These are phyloP conservation scores for Venustaconcha ellipsiformis DNA, from an alignment of 1,140 invertebrate species.

Conservation along the genomic window DNA sequence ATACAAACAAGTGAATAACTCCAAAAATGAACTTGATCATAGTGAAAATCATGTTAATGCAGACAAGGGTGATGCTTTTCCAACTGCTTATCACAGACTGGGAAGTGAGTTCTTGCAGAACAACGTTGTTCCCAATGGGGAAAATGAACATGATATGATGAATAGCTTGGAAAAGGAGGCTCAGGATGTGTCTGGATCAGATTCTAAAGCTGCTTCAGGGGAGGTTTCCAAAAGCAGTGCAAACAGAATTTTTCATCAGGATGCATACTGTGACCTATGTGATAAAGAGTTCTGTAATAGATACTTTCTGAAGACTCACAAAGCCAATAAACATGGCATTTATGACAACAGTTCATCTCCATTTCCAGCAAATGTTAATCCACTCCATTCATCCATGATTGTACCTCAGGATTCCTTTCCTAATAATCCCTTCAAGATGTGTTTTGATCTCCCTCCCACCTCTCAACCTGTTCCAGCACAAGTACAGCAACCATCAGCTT, in stretches of 20 bases:
- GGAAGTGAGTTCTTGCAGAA: slow-evolving; percentile 63
- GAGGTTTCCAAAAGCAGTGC: too few species aligned
- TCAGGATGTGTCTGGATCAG: slow-evolving; percentile 22
- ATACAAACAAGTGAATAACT: slow-evolving; percentile 8
- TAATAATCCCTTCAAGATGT: slow-evolving; percentile 30
- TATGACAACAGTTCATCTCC: slow-evolving; percentile 61
- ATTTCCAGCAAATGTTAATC: slow-evolving; percentile 42
- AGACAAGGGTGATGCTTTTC: slow-evolving; percentile 42
- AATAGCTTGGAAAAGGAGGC: slow-evolving; percentile 32
- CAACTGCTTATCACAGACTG: slow-evolving; percentile 66
- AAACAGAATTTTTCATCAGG: slow-evolving; percentile 69
- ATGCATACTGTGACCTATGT: slow-evolving; percentile 88
- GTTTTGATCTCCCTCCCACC: slow-evolving; percentile 33
- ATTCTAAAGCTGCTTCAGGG: slow-evolving; percentile 4
- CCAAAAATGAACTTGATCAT: slow-evolving; percentile 21
- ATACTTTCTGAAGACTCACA: slow-evolving; percentile 89
- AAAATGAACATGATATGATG: slow-evolving; percentile 31
- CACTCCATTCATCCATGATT: slow-evolving; percentile 23
- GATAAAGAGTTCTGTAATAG: slow-evolving; percentile 73
- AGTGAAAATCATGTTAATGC: neutral
- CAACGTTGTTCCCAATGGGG: slow-evolving; percentile 83
- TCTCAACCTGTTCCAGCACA: slow-evolving; percentile 28
- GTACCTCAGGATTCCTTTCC: slow-evolving; percentile 46
- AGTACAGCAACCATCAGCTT: slow-evolving; percentile 8
- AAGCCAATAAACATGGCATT: slow-evolving; percentile 99